Evolutionary conservation across 2,888 invertebrate genomes (phyloP).

Genomic region (Sycophila texana): DNA sequence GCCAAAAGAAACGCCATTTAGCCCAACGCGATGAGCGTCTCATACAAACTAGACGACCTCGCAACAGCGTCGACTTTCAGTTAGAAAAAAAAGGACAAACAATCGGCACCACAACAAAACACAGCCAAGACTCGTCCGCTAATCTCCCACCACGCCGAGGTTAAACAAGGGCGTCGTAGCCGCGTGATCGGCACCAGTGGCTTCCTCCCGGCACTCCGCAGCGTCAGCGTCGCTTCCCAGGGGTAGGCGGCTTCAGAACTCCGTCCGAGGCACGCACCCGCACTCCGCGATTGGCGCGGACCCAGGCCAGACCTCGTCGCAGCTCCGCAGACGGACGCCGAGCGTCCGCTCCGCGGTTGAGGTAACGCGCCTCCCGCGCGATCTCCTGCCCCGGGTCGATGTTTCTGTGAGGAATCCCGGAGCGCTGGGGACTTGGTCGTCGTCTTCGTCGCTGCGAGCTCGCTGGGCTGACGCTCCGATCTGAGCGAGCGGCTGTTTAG

Average conservation of each 20-base stretch:
- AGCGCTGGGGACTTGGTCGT: background rate
- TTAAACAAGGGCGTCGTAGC: constrained; percentile 5
- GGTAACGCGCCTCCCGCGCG: too few relatives aligned
- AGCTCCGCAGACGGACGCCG: too few relatives aligned
- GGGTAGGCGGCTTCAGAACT: too few relatives aligned
- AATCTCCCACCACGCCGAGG: background rate
- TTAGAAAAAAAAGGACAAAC: constrained; percentile 9
- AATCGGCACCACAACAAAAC: constrained; percentile 46
- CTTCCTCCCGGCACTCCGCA: background rate
- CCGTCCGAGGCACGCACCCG: too few relatives aligned
- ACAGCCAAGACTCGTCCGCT: background rate
- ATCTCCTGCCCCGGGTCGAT: background rate
- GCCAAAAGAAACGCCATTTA: too few relatives aligned
- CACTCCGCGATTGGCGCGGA: too few relatives aligned
- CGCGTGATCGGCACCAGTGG: background rate
- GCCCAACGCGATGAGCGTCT: too few relatives aligned
- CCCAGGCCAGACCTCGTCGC: too few relatives aligned
- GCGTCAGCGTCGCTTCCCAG: background rate
- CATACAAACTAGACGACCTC: too few relatives aligned
- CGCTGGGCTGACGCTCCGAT: constrained; percentile 1
- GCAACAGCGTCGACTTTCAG: background rate
- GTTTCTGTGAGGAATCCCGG: constrained; percentile 27
- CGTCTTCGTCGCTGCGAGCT: constrained; percentile 3
- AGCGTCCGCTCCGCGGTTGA: too few relatives aligned
- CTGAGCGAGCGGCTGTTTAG: constrained; percentile 28